phyloP scores from a whole-genome alignment of 2,113 vertebrate species.

The Clarias gariepinus region DNA sequence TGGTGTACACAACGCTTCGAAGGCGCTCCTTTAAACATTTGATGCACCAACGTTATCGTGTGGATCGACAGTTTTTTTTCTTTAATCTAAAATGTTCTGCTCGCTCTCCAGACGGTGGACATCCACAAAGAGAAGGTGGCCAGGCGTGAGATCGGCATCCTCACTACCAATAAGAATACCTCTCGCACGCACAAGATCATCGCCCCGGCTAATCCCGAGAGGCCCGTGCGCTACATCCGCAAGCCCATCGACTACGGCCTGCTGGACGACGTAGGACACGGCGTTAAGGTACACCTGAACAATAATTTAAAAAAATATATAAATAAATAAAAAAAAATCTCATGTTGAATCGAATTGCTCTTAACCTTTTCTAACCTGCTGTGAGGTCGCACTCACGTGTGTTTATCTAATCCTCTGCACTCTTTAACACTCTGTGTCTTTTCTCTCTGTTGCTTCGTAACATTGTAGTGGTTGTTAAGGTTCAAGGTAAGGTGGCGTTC shows the following conservation, averaged over 20 bases:
- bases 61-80: too few relatives aligned
- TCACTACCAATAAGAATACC: slow-evolving; percentile 99
- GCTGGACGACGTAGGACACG: slow-evolving; percentile 98
- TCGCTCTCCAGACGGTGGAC: slow-evolving; percentile 88
- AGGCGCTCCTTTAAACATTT: background rate
- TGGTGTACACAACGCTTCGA: background rate
- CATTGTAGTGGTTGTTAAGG: slow-evolving; percentile 99
- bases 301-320: too few relatives aligned
- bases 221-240: slow-evolving; percentile 98
- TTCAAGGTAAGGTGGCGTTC: slow-evolving; percentile 95
- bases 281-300: slow-evolving; percentile 86
- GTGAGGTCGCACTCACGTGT: background rate
- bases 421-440: slow-evolving; percentile 86
- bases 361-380: slow-evolving; percentile 11
- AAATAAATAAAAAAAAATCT: too few relatives aligned
- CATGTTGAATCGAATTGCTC: background rate
- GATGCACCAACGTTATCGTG: background rate
- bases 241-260: slow-evolving; percentile 97
- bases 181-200: slow-evolving; percentile 99
- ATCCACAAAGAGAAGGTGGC: slow-evolving; percentile 99
- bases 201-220: slow-evolving; percentile 95
- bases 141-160: slow-evolving; percentile 97
- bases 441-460: slow-evolving; percentile 83
- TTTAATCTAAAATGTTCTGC: too few relatives aligned
- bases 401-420: slow-evolving; percentile 34